phyloP scores from a whole-genome alignment of 2,888 invertebrate genomes.

The Stenodera caucasica region DNA sequence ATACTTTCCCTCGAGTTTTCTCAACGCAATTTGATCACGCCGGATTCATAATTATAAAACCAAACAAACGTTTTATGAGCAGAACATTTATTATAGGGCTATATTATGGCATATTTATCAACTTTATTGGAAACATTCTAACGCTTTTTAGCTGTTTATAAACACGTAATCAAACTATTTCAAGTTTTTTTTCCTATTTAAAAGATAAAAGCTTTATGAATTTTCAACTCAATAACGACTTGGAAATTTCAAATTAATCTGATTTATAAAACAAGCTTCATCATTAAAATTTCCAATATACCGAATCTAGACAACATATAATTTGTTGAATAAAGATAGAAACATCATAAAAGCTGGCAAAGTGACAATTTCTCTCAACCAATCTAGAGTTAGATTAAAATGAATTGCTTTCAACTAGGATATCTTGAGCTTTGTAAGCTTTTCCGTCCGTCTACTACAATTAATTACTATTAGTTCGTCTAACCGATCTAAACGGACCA shows the following conservation, averaged over 20 bases:
- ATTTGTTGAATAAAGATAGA: conserved; percentile 38
- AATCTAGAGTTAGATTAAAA: conserved; percentile 40
- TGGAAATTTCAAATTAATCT: neutral
- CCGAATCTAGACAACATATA: conserved; percentile 15
- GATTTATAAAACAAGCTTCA: conserved; percentile 3
- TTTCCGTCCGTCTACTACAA: conserved; percentile 31
- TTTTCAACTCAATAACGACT: neutral
- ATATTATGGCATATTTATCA: neutral
- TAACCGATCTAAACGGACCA: neutral
- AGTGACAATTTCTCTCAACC: conserved; percentile 44
- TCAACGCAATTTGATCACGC: conserved; percentile 5
- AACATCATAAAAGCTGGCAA: conserved; percentile 45
- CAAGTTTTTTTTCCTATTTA: too few species aligned
- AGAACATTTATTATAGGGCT: neutral
- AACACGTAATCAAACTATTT: too few species aligned
- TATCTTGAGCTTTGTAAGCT: conserved; percentile 38
- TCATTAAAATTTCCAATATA: neutral
- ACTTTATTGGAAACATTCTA: neutral
- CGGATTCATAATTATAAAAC: conserved; percentile 4
- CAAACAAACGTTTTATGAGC: conserved; percentile 5
- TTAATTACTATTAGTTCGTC: conserved; percentile 28
- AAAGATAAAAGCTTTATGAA: neutral
- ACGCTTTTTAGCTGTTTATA: neutral
- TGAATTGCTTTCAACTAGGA: conserved; percentile 40
- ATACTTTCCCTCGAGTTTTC: conserved; percentile 5